Percentiles rank a stretch among this genome's conserved stretches.
phyloP scores from a whole-genome alignment of 2,888 invertebrate genomes.

The Tortrix viridana region DNA sequence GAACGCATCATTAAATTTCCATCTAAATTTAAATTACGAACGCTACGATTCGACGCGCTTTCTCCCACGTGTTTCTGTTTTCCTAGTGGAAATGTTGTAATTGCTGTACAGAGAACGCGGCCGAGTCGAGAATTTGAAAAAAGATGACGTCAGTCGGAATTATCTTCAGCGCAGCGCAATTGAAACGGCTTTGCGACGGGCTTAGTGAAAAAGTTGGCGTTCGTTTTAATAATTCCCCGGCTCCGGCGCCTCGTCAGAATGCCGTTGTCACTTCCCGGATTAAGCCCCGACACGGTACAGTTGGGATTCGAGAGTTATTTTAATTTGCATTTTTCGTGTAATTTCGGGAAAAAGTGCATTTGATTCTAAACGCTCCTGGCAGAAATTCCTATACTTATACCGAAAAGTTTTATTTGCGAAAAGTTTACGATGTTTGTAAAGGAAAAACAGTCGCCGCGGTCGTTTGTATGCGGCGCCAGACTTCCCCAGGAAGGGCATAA shows the following conservation, averaged over 20 bases:
- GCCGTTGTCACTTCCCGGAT: slow-evolving; percentile 84
- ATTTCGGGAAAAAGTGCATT: slow-evolving; percentile 63
- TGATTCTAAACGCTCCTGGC: slow-evolving; percentile 42
- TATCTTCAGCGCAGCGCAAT: slow-evolving; percentile 85
- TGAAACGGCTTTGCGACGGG: slow-evolving; percentile 84
- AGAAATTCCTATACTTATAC: slow-evolving; percentile 43
- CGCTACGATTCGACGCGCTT: slow-evolving; percentile 77
- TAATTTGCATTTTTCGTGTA: slow-evolving; percentile 80
- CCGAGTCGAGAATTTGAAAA: slow-evolving; percentile 81
- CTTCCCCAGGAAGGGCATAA: slow-evolving; percentile 76
- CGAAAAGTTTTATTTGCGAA: slow-evolving; percentile 53
- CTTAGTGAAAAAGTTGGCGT: slow-evolving; percentile 85
- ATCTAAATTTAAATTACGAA: slow-evolving; percentile 84
- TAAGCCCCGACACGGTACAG: slow-evolving; percentile 83
- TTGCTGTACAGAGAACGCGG: slow-evolving; percentile 82
- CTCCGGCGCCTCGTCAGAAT: slow-evolving; percentile 84
- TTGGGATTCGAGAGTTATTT: slow-evolving; percentile 83
- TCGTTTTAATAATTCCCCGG: slow-evolving; percentile 84
- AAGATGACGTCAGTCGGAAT: slow-evolving; percentile 84
- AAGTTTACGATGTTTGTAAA: slow-evolving; percentile 67
- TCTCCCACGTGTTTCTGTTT: slow-evolving; percentile 82
- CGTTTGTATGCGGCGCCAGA: slow-evolving; percentile 73
- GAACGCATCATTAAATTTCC: slow-evolving; percentile 84
- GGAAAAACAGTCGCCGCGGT: slow-evolving; percentile 53
- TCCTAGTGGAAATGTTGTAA: slow-evolving; percentile 84